Conservation (phyloP, 2,797 vertebrate species). For the Cryptoblepharus egeriae region DNA sequence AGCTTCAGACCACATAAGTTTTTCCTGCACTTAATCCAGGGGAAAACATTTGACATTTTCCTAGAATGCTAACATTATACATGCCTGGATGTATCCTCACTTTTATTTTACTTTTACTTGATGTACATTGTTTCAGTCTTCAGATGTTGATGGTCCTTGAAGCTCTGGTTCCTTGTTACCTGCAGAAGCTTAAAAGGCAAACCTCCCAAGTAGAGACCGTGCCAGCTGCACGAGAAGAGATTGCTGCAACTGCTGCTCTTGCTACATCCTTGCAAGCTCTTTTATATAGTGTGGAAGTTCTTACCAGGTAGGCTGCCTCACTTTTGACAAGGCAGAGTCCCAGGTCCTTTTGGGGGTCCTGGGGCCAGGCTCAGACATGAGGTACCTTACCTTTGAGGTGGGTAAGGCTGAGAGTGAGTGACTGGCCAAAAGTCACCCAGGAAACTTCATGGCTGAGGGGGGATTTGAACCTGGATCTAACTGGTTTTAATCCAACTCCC, state of each 20-base stretch:
- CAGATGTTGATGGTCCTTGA: slow-evolving; percentile 99
- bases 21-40: background rate
- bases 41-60: background rate
- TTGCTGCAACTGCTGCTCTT: slow-evolving; percentile 92
- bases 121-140: slow-evolving; percentile 78
- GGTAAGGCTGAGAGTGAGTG: too few species aligned
- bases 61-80: background rate
- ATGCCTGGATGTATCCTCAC: background rate
- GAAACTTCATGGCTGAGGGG: too few species aligned
- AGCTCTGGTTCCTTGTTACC: slow-evolving; percentile 92
- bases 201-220: slow-evolving; percentile 90
- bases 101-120: background rate
- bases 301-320: slow-evolving; percentile 84
- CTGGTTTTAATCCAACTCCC: too few species aligned
- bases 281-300: slow-evolving; percentile 93
- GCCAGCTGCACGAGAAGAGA: slow-evolving; percentile 95
- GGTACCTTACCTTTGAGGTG: too few species aligned
- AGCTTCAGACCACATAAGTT: background rate
- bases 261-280: slow-evolving; percentile 96
- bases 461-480: too few species aligned
- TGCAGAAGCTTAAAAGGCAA: slow-evolving; percentile 93
- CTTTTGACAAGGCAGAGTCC: too few species aligned
- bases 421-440: too few species aligned
- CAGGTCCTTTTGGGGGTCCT: too few species aligned
- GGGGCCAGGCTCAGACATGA: too few species aligned